Evolutionary conservation across 2,113 vertebrate genomes (phyloP), one percentile per base, ranked within the genome.

Genomic region (Maccullochella peelii): DNA sequence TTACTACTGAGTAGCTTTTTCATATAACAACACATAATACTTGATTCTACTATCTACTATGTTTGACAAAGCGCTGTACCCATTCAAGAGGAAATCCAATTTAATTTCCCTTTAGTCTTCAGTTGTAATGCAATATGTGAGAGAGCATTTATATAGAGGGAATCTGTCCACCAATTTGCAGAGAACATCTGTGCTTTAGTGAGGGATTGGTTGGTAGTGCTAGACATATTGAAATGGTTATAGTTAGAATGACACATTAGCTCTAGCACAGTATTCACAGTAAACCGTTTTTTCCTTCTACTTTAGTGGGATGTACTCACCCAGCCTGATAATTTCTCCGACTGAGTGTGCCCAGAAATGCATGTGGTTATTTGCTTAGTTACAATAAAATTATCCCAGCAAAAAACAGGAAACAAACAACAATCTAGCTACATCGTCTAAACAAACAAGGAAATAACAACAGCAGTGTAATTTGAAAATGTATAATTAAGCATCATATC

Each of bases 151-250:
- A 36, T 21, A 14, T 16, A 47, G 67, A 68, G 23, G 49, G 59
- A 73, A 82, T 58, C 10, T 57, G 38, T 38, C 30, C 27, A 52
- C 63, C 61, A 74, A 82, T 75, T 82, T 68, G 54, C 79, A 82
- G 54, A 30, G 23, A 42, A 30, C 72, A 81, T 67, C 52, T 81
- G 52, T 67, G 40, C 61, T 80, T n/a, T 25, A 55, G 36, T 14
- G 15, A 66, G 14, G 6, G 36, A 27, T 9, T 50, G 55, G 27
- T 20, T 47, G 25, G 55, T 23, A 49, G 25, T 42, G 52, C 36
- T 42, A 20, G 15, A 66, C 54, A 58, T 58, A 59, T 44, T 73
- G 54, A 42, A 65, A 65, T 25, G 21, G 21, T 40, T 42, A 25
- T 9, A n/a, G 38, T 40, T 18, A 42, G 33, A 59, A 18, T 15